Evolutionary conservation across 64 coral and sea anemone genomes (phyloP), one percentile per base, ranked within the genome.

Genomic region (Stichodactyla helianthus): DNA sequence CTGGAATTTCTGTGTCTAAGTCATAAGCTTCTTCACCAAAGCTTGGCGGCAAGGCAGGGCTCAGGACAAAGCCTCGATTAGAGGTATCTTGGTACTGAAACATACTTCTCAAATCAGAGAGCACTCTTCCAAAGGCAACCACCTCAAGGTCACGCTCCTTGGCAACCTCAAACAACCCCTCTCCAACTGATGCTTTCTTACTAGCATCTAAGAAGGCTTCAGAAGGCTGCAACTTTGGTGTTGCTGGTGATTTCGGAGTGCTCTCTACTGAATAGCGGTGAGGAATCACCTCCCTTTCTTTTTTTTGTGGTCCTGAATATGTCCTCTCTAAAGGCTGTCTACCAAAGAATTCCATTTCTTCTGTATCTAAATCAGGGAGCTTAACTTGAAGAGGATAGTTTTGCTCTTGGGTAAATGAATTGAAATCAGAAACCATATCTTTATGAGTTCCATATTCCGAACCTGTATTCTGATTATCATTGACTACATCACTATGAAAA

Each of bases 101-200:
- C 59, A 91, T 79, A 55, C 63, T 86, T 77, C 97, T 86, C n/a
- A 99, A 77, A 71, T 90, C 60, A 28, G 90, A 87, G 67, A 99
- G 87, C 86, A 90, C 85, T 54, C 51, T 82, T 61, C 93, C 91
- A 87, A 99, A 99, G 15, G 93, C 97, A 88, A 88, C 55, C 65
- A 92, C 97, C 78, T 99, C 97, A 17, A 92, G 93, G 68, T 99
- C 90, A 68, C 97, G 83, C 58, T 95, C 97, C 62, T 95, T 94
- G 25, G 93, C 93, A 83, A 99, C 88, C 83, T 99, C 97, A 91
- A 95, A 99, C 12, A 99, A 58, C 5, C 97, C 97, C 77, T 91
- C 97, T 28, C 91, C 93, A 91, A 88, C 82, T 62, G 88, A 88
- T 56, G 78, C 53, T 20, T 84, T 64, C 78, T 90, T 97, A 7